A percentile compares a stretch with the other conserved stretches of the same genome.
Evolutionary conservation across 2,888 invertebrate genomes (phyloP).

Genomic region (Sminthurides aquaticus): DNA sequence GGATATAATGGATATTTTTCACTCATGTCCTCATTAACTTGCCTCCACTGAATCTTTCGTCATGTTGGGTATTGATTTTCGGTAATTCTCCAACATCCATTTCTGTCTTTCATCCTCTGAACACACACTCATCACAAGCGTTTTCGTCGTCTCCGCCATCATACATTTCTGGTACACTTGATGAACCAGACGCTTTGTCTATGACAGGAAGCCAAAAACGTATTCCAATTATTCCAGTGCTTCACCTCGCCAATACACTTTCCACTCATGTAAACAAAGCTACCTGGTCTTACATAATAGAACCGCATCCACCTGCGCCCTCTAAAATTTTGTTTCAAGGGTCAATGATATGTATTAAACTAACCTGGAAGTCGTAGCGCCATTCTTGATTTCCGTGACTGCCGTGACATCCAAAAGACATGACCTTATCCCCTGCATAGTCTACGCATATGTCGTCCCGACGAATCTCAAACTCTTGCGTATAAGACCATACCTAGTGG

Average conservation of each 20-base stretch:
- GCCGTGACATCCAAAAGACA: slow-evolving; percentile 85
- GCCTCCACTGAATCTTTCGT: too few species aligned
- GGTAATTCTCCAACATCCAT: slow-evolving; percentile 47
- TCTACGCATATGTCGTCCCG: slow-evolving; percentile 75
- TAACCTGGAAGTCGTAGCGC: slow-evolving; percentile 65
- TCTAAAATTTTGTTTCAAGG: too few species aligned
- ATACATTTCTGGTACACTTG: slow-evolving; percentile 50
- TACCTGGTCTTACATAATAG: too few species aligned
- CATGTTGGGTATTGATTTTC: not conserved
- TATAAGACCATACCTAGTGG: slow-evolving; percentile 49
- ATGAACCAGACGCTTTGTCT: slow-evolving; percentile 48
- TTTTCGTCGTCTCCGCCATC: slow-evolving; percentile 47
- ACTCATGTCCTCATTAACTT: too few species aligned
- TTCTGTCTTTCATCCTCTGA: slow-evolving; percentile 43
- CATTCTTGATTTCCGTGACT: slow-evolving; percentile 89
- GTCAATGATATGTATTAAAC: too few species aligned
- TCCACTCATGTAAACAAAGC: slow-evolving; percentile 11
- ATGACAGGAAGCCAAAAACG: slow-evolving; percentile 28
- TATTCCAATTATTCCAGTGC: too few species aligned
- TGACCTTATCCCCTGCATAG: slow-evolving; percentile 81
- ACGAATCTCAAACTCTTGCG: slow-evolving; percentile 88
- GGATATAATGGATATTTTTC: too few species aligned
- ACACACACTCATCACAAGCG: slow-evolving; percentile 47
- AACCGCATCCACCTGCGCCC: too few species aligned
- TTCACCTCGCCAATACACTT: not conserved